Conservation (phyloP, 2,797 vertebrate genomes). For the Phrynocephalus forsythii region DNA sequence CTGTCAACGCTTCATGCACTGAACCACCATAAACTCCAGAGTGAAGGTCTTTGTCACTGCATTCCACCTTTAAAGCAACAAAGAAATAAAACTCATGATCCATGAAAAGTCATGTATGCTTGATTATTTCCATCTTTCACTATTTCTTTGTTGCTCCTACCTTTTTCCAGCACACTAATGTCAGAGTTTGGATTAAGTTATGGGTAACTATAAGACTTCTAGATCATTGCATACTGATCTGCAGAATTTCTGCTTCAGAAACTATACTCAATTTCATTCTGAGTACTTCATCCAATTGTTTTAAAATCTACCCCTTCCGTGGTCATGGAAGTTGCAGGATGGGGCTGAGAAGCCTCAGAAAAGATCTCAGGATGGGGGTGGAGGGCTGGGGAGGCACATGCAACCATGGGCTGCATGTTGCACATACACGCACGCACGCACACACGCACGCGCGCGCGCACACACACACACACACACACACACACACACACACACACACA, state of each 20-base stretch:
- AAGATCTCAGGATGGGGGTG: too few relatives aligned
- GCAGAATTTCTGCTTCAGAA: background rate
- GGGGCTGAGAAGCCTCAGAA: too few relatives aligned
- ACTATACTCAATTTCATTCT: background rate
- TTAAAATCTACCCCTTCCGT: background rate
- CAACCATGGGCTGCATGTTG: too few relatives aligned
- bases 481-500: too few relatives aligned
- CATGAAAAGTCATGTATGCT: background rate
- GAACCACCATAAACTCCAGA: slow-evolving; percentile 97
- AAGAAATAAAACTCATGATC: slow-evolving; percentile 17
- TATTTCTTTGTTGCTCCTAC: background rate
- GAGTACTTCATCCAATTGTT: background rate
- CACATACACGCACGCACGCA: too few relatives aligned
- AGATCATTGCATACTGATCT: background rate
- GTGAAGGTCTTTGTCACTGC: slow-evolving; percentile 90
- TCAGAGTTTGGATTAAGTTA: background rate
- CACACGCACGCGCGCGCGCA: too few relatives aligned
- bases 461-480: too few relatives aligned
- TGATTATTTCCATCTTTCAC: background rate
- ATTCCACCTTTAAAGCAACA: slow-evolving; percentile 82
- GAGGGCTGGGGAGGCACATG: too few relatives aligned
- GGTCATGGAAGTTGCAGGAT: too few relatives aligned
- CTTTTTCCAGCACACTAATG: background rate
- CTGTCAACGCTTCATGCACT: slow-evolving; percentile 95
- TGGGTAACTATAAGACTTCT: background rate